Base-by-base conservation (phyloP, 2,797 vertebrate genomes). In the Mycteria americana region DNA sequence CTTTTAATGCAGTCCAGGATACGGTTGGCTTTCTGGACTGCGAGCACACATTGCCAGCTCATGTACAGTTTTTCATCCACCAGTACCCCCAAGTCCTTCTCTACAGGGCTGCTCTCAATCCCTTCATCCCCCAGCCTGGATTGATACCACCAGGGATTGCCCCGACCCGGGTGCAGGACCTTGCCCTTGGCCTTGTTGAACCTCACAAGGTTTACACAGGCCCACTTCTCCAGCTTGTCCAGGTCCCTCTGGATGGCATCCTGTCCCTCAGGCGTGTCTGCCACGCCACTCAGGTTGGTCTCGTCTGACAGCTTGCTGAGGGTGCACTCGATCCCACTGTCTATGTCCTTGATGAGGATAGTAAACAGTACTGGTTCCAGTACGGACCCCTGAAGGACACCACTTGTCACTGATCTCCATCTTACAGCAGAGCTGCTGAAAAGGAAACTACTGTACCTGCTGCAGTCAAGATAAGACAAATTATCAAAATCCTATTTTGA, bases 401-500 rank as follows among this genome's bases (percentile, higher is more conserved):
- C 57, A 37, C 10, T 60, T 60, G n/a, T 37, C n/a, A 60, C 24
- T 3, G 3, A 18, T 25, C n/a, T 60, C 78, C 65, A 46, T 74
- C 85, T 80, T 75, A 60, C 37, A 80, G 50, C 57, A 85, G 89
- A 87, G 53, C 11, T 76, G 67, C 56, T 93, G 59, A 95, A 96
- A n/a, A 21, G 68, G 39, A 94, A 92, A 77, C 25, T 74, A n/a
- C 75, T 77, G 56, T 85, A 82, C 48, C 79, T 94, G 79, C 65
- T 75, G 45, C 80, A 88, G 30, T 56, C 27, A 18, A 72, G 87
- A 79, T 79, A 85, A 85, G 11, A 89, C 18, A 89, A 91, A 63
- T 80, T 85, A 85, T 60, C 68, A 62, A 64, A 89, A 74, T n/a
- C 65, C 41, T 62, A 62, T 88, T 93, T 95, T 92, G 23, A 83